Evolutionary conservation across 2,888 invertebrate genomes (phyloP), one percentile per base, ranked within the genome.

Genomic region (Brachylomia viminalis): DNA sequence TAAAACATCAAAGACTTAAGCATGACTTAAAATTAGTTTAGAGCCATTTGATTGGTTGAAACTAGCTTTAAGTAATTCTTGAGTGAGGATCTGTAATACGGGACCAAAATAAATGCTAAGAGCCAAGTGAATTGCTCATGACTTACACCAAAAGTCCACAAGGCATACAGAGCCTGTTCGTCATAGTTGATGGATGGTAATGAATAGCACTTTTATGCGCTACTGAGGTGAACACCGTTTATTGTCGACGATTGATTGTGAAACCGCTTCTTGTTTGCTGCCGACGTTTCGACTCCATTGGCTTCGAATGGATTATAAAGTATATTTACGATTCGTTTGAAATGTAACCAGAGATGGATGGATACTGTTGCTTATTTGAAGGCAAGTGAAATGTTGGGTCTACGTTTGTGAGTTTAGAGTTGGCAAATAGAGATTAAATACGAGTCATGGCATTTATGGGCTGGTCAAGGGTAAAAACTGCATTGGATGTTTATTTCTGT

Each of bases 161-260:
- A 88, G 82, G 81, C 85, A 88, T 88, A 90, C 88, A 89, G 89
- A 90, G 86, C 86, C 80, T 90, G 89, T 92, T 93, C 92, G 88
- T 90, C 93, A 93, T 92, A 91, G 85, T 91, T 93, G 93, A 94
- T 93, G 91, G 92, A 93, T 94, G 90, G 89, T 93, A 93, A 93
- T 94, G 92, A 94, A 93, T 93, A 90, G 91, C 91, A 92, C 89
- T 93, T 92, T 92, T 92, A 92, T 91, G 90, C 91, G 91, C 89
- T 87, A 84, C 83, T 86, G 86, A 89, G 89, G 91, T 89, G 89
- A 89, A 86, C 85, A 82, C 77, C 84, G 84, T 80, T 87, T 82
- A 89, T 88, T 86, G 90, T 85, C 78, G 78, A 84, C 84, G 87
- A 88, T 85, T 88, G 88, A 89, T 89, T 90, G 85, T 88, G 86